A percentile compares a stretch with the other conserved stretches of the same genome.
Evolutionary conservation across 2,797 vertebrate species (phyloP).

Genomic region (Tragelaphus oryx): DNA sequence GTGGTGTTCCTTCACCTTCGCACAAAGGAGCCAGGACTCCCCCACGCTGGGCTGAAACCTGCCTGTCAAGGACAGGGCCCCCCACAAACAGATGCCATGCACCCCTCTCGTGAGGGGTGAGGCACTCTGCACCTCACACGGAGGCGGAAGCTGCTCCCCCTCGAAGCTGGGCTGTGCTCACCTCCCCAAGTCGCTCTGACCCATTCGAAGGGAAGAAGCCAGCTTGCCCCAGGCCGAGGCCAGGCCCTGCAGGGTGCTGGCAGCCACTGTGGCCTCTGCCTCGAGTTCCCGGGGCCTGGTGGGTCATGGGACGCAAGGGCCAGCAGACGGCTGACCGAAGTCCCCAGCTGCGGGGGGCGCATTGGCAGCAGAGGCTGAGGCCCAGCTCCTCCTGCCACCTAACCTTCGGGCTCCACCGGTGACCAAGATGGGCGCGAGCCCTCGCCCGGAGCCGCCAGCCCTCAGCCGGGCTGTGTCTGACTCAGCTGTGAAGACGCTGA

Average conservation of each 20-base stretch:
- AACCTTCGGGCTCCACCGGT: not conserved
- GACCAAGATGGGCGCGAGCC: fast-evolving
- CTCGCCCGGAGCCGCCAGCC: not conserved
- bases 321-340: fast-evolving
- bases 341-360: fast-evolving
- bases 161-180: not conserved
- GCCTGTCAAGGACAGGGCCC: fast-evolving
- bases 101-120: not conserved
- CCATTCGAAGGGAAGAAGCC: not conserved
- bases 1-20: fast-evolving
- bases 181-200: not conserved
- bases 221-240: not conserved
- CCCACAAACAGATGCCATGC: fast-evolving
- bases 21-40: not conserved
- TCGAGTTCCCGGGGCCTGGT: not conserved
- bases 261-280: not conserved
- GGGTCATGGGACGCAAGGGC: not conserved
- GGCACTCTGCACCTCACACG: fast-evolving
- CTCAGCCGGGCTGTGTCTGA: not conserved
- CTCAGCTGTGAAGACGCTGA: not conserved
- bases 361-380: not conserved
- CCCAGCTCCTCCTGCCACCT: not conserved
- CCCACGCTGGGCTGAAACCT: no score
- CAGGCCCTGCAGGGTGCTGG: not conserved
- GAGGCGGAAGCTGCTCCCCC: not conserved